Evolutionary conservation across 2,113 vertebrate genomes (phyloP).

Genomic region (Lanius collurio): DNA sequence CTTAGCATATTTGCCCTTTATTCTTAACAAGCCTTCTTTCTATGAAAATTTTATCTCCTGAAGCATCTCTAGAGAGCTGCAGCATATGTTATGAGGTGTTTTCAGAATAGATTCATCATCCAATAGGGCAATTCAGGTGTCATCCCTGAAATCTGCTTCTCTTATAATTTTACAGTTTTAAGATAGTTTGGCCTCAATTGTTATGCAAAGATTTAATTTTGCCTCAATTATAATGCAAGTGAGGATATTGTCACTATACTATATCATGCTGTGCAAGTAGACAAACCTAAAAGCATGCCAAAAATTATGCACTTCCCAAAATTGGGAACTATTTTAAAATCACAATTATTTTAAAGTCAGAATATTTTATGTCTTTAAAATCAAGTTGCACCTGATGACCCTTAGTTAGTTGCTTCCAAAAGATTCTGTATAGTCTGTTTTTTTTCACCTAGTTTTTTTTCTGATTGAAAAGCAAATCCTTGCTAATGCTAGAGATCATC

Average conservation of each 20-base stretch:
- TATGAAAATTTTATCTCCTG: neutral
- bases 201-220: neutral
- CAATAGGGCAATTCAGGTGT: neutral
- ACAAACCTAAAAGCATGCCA: neutral
- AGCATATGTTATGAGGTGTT: neutral
- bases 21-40: neutral
- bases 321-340: neutral
- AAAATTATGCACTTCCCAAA: neutral
- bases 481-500: neutral
- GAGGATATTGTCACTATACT: neutral
- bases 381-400: neutral
- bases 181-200: neutral
- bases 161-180: neutral
- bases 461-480: neutral
- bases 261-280: neutral
- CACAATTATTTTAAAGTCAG: neutral
- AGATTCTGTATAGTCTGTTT: neutral
- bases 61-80: neutral
- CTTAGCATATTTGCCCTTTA: neutral
- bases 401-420: neutral
- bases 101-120: neutral
- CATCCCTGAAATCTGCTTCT: neutral
- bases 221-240: neutral
- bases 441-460: neutral
- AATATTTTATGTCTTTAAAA: neutral